Conservation (phyloP, 2,888 invertebrate species). For the Mellilla xanthometata region DNA sequence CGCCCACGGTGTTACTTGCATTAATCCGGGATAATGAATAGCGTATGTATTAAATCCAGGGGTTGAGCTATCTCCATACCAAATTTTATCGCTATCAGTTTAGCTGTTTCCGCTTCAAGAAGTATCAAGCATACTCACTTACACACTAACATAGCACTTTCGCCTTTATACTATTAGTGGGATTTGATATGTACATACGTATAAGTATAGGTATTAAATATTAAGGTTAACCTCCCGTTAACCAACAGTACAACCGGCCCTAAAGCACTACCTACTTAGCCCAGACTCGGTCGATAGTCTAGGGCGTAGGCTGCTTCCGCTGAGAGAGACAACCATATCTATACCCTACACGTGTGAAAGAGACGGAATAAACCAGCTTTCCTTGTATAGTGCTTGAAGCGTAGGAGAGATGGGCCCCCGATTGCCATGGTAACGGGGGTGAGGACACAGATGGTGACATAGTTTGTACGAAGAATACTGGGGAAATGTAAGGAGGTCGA, state of each 20-base stretch:
- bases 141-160: no score
- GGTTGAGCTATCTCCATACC: no score
- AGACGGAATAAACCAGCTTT: slow-evolving; percentile 1
- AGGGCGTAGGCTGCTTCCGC: slow-evolving; percentile 18
- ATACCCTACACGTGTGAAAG: neutral
- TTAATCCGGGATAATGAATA: no score
- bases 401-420: slow-evolving; percentile 12
- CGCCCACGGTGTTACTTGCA: no score
- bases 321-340: slow-evolving; percentile 7
- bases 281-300: slow-evolving; percentile 20
- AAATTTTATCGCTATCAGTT: no score
- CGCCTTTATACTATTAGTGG: no score
- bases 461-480: neutral
- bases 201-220: no score
- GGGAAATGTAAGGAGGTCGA: neutral
- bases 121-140: no score
- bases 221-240: slow-evolving; percentile 1
- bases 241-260: slow-evolving; percentile 5
- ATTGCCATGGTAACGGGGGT: slow-evolving; percentile 43
- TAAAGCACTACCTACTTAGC: slow-evolving; percentile 8
- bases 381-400: slow-evolving; percentile 3
- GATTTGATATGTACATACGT: no score
- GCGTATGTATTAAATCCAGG: no score
- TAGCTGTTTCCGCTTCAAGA: no score
- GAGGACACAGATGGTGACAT: neutral